A percentile compares a stretch with the other conserved stretches of the same genome.
These are phyloP conservation scores for Muscidifurax raptorellus DNA, from an alignment of 1,140 invertebrate genomes.

Conservation along the genomic window DNA sequence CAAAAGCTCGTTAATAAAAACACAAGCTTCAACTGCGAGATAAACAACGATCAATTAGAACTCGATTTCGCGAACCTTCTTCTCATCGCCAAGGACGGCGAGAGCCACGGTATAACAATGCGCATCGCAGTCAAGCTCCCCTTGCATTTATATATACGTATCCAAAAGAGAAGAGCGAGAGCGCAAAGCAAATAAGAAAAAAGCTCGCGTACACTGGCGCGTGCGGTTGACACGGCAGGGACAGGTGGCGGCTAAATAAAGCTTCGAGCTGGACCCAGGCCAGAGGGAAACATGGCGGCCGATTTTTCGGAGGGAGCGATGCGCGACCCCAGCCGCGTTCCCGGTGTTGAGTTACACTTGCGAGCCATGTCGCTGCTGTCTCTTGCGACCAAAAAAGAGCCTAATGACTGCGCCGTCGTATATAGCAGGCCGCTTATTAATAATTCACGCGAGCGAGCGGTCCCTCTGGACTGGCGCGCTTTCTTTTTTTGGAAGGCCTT, in stretches of 20 bases:
- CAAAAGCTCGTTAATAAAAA: too few relatives aligned
- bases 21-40: too few relatives aligned
- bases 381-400: conserved; percentile 35
- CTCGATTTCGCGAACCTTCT: too few relatives aligned
- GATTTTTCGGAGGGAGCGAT: neutral
- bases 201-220: neutral
- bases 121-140: neutral
- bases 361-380: neutral
- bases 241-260: conserved; percentile 77
- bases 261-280: conserved; percentile 68
- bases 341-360: conserved; percentile 50
- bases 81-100: too few relatives aligned
- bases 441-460: conserved; percentile 29
- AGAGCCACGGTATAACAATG: conserved; percentile 11
- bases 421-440: conserved; percentile 44
- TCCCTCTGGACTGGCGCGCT: conserved; percentile 21
- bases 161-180: neutral
- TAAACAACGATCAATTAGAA: too few relatives aligned
- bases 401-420: conserved; percentile 30
- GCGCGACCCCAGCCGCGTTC: neutral
- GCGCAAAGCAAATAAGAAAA: neutral
- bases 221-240: conserved; percentile 68
- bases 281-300: conserved; percentile 55
- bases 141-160: neutral
- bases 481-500: conserved; percentile 47